Conservation (phyloP, 1,140 invertebrate species). For the Drosophila baimaii region DNA sequence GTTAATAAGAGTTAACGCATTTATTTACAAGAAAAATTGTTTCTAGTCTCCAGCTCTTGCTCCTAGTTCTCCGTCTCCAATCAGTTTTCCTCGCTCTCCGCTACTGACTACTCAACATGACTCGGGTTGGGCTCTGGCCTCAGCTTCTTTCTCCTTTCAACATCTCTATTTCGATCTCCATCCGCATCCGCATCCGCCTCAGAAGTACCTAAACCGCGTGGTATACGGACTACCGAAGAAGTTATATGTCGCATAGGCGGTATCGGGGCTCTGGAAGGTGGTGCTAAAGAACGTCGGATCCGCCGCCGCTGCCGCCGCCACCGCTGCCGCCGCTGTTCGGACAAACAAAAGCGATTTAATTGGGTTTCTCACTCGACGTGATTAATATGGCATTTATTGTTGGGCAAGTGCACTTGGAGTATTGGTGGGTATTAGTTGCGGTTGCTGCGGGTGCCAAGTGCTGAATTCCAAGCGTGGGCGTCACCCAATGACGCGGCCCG, state of each 20-base stretch:
- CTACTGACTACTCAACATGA: slow-evolving; percentile 55
- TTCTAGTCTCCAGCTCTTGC: slow-evolving; percentile 60
- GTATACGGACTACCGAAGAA: slow-evolving; percentile 71
- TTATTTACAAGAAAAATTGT: slow-evolving; percentile 72
- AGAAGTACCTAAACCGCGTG: slow-evolving; percentile 71
- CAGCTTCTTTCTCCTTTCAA: too few species aligned
- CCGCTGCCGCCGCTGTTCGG: slow-evolving; percentile 62
- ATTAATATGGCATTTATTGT: slow-evolving; percentile 61
- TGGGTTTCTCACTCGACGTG: slow-evolving; percentile 40
- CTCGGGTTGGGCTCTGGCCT: slow-evolving; percentile 37
- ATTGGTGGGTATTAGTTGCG: slow-evolving; percentile 51
- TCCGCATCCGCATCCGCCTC: slow-evolving; percentile 19
- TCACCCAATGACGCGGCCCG: slow-evolving; percentile 48
- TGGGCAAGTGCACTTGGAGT: slow-evolving; percentile 64
- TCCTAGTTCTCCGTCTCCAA: slow-evolving; percentile 38
- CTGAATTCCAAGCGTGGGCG: slow-evolving; percentile 76
- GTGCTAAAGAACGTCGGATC: slow-evolving; percentile 69
- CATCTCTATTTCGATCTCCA: not conserved
- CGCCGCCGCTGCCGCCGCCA: slow-evolving; percentile 53
- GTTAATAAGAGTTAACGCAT: slow-evolving; percentile 70
- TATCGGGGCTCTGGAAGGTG: slow-evolving; percentile 73
- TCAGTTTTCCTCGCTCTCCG: slow-evolving; percentile 26
- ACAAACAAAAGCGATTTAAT: slow-evolving; percentile 50
- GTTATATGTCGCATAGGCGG: slow-evolving; percentile 72
- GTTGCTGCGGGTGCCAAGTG: slow-evolving; percentile 61